Evolutionary conservation across 2,113 vertebrate genomes (phyloP).

Genomic region (Oncorhynchus nerka): DNA sequence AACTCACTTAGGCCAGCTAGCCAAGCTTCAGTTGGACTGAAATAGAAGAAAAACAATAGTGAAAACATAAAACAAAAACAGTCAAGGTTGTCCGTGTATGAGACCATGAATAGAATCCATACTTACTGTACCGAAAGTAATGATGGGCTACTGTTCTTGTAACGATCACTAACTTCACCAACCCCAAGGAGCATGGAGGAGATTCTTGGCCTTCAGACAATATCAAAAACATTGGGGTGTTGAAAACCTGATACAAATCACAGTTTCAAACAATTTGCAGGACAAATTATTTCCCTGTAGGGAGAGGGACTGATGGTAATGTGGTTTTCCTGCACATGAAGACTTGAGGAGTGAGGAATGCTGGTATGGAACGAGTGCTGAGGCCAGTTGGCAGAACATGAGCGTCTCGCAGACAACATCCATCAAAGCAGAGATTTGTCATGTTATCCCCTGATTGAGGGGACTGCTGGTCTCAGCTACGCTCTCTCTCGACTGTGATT

Average conservation of each 20-base stretch:
- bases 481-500: neutral
- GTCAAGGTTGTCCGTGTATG: neutral
- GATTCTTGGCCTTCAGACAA: neutral
- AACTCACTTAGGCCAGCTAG: constrained; percentile 6
- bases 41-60: constrained; percentile 11
- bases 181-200: neutral
- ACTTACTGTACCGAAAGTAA: neutral
- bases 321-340: constrained; percentile 9
- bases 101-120: neutral
- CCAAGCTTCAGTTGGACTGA: constrained; percentile 3
- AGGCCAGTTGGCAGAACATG: constrained; percentile 1
- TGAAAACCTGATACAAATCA: constrained; percentile 4
- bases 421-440: constrained; percentile 6
- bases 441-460: constrained; percentile 1
- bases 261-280: constrained; percentile 4
- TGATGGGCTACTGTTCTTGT: constrained; percentile 6
- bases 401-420: constrained; percentile 12
- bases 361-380: neutral
- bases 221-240: neutral
- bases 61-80: constrained; percentile 14
- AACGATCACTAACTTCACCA: neutral
- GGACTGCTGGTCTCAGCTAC: neutral
- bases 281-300: constrained; percentile 13
- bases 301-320: neutral
- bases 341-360: constrained; percentile 7